Conservation (phyloP, 2,888 invertebrate species). For the Eubasilissa splendida region DNA sequence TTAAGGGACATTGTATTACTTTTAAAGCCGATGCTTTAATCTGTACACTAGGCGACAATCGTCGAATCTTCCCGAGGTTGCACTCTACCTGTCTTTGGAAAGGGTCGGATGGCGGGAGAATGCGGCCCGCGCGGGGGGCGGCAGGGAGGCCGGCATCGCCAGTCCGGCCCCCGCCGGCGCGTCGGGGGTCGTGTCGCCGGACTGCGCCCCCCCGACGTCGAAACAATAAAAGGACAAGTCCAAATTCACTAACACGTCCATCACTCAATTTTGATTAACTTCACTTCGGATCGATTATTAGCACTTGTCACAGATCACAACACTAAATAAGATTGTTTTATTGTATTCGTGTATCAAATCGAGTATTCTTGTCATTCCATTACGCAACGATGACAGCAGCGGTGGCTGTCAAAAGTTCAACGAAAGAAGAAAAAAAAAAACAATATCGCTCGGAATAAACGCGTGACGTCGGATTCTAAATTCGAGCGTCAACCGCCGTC, state of each 20-base stretch:
- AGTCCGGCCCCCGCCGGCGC: slow-evolving; percentile 28
- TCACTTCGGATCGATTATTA: background rate
- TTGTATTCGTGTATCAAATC: background rate
- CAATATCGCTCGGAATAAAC: slow-evolving; percentile 22
- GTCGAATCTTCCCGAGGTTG: too few species aligned
- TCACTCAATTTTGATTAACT: background rate
- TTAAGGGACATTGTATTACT: too few species aligned
- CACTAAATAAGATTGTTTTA: background rate
- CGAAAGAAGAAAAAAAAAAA: slow-evolving; percentile 30
- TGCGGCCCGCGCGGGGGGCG: slow-evolving; percentile 43
- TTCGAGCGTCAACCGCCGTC: slow-evolving; percentile 22
- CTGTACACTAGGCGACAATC: too few species aligned
- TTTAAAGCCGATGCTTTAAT: too few species aligned
- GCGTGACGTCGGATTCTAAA: slow-evolving; percentile 33
- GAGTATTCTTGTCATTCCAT: background rate
- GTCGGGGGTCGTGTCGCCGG: slow-evolving; percentile 19
- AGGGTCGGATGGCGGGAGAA: slow-evolving; percentile 27
- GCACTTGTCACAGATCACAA: slow-evolving; percentile 6
- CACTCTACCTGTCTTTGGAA: slow-evolving; percentile 12
- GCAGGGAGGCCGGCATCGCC: slow-evolving; percentile 53
- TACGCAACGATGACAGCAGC: background rate
- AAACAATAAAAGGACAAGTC: slow-evolving; percentile 32
- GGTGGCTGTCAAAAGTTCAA: slow-evolving; percentile 8
- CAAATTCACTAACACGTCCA: slow-evolving; percentile 34
- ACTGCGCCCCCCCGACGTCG: slow-evolving; percentile 13